Percentiles rank a stretch among this genome's conserved stretches.
Conservation (phyloP, 2,797 vertebrate species). For the Phataginus tetradactyla region DNA sequence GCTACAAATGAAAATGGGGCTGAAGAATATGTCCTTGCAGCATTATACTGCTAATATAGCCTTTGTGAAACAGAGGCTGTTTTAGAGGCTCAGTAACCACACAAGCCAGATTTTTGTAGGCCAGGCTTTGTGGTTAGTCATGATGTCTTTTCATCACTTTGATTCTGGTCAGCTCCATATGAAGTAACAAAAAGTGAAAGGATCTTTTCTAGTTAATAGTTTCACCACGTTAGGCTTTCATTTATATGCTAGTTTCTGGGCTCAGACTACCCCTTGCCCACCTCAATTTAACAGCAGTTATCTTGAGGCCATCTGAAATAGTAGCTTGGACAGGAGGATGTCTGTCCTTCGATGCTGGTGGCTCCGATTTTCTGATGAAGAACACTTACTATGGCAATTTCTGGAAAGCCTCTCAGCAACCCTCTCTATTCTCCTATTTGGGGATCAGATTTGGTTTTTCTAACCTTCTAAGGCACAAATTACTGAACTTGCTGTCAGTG, state of each 20-base stretch:
- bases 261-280: neutral
- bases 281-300: neutral
- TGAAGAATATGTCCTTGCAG: neutral
- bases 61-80: neutral
- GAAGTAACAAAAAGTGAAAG: neutral
- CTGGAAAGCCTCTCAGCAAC: neutral
- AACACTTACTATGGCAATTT: neutral
- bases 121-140: neutral
- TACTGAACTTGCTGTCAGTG: neutral
- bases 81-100: neutral
- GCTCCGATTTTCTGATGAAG: neutral
- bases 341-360: neutral
- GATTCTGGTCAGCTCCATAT: neutral
- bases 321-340: neutral
- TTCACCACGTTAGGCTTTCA: neutral
- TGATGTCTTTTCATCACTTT: neutral
- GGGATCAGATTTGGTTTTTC: neutral
- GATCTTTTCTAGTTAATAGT: neutral
- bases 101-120: neutral
- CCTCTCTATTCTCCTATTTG: neutral
- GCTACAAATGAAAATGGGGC: neutral
- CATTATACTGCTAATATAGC: neutral
- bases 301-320: neutral
- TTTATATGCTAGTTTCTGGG: neutral
- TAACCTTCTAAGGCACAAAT: neutral